Conservation (phyloP, 2,113 vertebrate genomes). For the Tringa solitaria region DNA sequence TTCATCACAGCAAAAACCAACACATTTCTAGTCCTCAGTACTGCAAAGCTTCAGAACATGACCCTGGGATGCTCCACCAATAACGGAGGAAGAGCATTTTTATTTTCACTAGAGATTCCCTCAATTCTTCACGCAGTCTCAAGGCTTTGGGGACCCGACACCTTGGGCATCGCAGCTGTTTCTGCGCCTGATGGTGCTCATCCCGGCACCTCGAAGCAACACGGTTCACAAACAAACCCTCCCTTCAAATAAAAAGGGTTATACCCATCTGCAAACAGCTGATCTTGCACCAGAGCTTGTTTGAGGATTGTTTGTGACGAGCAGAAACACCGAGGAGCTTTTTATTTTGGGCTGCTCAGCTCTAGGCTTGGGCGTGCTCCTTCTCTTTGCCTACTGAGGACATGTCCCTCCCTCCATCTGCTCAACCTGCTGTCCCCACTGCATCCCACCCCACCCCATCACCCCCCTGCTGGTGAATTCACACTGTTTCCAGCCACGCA, state of each 20-base stretch:
- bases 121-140: not conserved
- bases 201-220: not conserved
- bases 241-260: not conserved
- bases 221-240: not conserved
- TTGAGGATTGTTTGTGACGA: not conserved
- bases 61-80: not conserved
- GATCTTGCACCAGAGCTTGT: not conserved
- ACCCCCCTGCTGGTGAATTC: not conserved
- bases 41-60: not conserved
- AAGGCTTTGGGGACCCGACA: slow-evolving; percentile 12
- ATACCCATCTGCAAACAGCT: not conserved
- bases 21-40: not conserved
- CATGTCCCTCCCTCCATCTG: not conserved
- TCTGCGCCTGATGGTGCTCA: not conserved
- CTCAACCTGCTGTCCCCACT: not conserved
- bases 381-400: not conserved
- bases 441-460: not conserved
- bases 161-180: not conserved
- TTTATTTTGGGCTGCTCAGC: not conserved
- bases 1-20: not conserved
- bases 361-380: not conserved
- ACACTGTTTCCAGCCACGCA: not conserved
- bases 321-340: not conserved
- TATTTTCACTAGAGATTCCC: not conserved
- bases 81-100: not conserved